phyloP scores from a whole-genome alignment of 2,888 invertebrate species.

The Parelbella ahira region DNA sequence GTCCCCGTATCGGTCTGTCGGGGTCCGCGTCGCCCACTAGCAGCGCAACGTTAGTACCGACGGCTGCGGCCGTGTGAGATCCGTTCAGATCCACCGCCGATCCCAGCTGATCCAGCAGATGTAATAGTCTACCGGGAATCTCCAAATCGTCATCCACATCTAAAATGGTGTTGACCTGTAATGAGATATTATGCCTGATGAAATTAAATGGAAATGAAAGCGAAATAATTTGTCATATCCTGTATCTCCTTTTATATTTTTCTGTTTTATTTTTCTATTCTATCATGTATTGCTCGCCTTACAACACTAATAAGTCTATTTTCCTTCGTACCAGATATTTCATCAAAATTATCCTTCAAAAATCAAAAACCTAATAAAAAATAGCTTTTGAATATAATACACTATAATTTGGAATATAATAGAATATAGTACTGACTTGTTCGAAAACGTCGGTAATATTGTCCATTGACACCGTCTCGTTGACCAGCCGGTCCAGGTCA shows the following conservation, averaged over 20 bases:
- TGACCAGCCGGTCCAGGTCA: conserved; percentile 48
- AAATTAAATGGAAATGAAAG: too few relatives aligned
- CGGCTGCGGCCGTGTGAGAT: conserved; percentile 36
- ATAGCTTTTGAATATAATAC: too few relatives aligned
- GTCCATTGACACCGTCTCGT: conserved; percentile 39
- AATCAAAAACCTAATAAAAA: too few relatives aligned
- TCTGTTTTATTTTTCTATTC: too few relatives aligned
- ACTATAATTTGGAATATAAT: too few relatives aligned
- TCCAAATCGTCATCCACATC: conserved; percentile 41
- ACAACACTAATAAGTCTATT: too few relatives aligned
- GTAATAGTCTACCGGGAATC: conserved; percentile 56
- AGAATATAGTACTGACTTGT: too few relatives aligned
- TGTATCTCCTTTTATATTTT: too few relatives aligned
- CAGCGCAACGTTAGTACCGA: conserved; percentile 58
- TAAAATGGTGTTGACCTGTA: conserved; percentile 58
- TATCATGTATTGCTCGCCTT: too few relatives aligned
- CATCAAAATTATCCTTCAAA: too few relatives aligned
- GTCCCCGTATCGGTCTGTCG: conserved; percentile 48
- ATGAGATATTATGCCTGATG: conserved; percentile 39
- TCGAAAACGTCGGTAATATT: conserved; percentile 49
- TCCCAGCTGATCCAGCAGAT: conserved; percentile 57
- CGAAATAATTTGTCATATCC: too few relatives aligned
- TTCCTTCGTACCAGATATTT: too few relatives aligned
- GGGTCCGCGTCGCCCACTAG: conserved; percentile 55
- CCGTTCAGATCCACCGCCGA: conserved; percentile 50